phyloP scores from a whole-genome alignment of 2,888 invertebrate genomes.

The Lepidochrysops patricia region DNA sequence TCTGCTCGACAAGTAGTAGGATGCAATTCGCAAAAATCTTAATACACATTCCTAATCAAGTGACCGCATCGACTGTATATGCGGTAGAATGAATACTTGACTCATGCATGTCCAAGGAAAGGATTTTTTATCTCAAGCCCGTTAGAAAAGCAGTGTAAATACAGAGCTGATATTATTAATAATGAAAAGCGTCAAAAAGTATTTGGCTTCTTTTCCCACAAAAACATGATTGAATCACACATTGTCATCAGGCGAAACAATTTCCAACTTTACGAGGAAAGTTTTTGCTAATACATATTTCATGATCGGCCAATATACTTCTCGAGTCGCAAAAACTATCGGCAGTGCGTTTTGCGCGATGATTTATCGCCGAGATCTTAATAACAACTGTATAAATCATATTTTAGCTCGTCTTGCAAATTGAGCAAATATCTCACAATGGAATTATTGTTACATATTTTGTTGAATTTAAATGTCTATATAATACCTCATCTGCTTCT shows the following conservation, averaged over 20 bases:
- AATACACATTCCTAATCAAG: too few relatives aligned
- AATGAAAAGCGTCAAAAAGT: background rate
- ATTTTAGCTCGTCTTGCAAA: background rate
- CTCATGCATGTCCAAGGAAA: too few relatives aligned
- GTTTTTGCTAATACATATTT: slow-evolving; percentile 12
- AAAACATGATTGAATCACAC: background rate
- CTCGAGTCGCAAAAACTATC: slow-evolving; percentile 25
- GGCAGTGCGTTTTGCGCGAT: slow-evolving; percentile 41
- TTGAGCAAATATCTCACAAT: background rate
- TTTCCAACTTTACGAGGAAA: slow-evolving; percentile 1
- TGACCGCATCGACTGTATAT: too few relatives aligned
- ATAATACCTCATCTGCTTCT: too few relatives aligned
- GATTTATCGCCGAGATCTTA: slow-evolving; percentile 52
- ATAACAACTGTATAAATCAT: slow-evolving; percentile 41
- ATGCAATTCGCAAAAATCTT: too few relatives aligned
- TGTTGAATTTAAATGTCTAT: too few relatives aligned
- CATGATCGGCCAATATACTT: background rate
- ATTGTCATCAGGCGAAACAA: slow-evolving; percentile 1
- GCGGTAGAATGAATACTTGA: too few relatives aligned
- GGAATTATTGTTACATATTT: background rate
- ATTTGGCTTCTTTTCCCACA: background rate
- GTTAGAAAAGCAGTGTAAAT: too few relatives aligned
- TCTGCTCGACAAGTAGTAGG: too few relatives aligned
- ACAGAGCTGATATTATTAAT: too few relatives aligned
- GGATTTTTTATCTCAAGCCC: too few relatives aligned